A percentile compares a stretch with the other conserved stretches of the same genome.
These are phyloP conservation scores for Cyanoderma ruficeps DNA, from an alignment of 2,113 vertebrate species.

Conservation along the genomic window DNA sequence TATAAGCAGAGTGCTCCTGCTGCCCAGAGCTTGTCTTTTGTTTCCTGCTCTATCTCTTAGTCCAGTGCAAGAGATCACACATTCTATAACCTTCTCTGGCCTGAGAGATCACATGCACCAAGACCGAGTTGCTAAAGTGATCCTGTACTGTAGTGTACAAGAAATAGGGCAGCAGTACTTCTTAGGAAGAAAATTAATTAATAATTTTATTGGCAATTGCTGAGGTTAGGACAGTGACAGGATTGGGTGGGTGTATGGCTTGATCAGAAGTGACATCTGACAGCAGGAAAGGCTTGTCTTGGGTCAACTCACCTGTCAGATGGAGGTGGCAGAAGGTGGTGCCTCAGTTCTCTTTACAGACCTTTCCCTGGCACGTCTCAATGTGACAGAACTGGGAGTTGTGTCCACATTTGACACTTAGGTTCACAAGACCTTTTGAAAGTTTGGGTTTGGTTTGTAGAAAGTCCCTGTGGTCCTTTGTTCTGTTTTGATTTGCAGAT, in stretches of 20 bases:
- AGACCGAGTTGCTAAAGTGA: background rate
- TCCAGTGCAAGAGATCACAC: background rate
- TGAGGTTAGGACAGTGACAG: background rate
- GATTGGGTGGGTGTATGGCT: background rate
- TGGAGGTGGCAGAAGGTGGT: background rate
- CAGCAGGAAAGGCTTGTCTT: background rate
- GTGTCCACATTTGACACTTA: background rate
- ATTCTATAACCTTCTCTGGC: background rate
- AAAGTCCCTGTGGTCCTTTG: background rate
- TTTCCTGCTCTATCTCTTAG: background rate
- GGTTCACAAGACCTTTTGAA: fast-evolving
- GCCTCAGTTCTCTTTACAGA: background rate
- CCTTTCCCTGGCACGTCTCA: background rate
- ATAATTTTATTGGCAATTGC: background rate
- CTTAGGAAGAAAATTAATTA: background rate
- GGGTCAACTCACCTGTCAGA: background rate
- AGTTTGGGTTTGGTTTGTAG: background rate
- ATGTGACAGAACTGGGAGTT: background rate
- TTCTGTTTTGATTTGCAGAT: background rate
- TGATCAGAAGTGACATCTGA: background rate
- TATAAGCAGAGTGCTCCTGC: background rate
- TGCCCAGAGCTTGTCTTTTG: background rate
- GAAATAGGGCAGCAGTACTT: background rate
- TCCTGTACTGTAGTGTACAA: background rate
- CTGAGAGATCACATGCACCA: background rate